Evolutionary conservation across 2,888 invertebrate genomes (phyloP).

Genomic region (Deilephila porcellus): DNA sequence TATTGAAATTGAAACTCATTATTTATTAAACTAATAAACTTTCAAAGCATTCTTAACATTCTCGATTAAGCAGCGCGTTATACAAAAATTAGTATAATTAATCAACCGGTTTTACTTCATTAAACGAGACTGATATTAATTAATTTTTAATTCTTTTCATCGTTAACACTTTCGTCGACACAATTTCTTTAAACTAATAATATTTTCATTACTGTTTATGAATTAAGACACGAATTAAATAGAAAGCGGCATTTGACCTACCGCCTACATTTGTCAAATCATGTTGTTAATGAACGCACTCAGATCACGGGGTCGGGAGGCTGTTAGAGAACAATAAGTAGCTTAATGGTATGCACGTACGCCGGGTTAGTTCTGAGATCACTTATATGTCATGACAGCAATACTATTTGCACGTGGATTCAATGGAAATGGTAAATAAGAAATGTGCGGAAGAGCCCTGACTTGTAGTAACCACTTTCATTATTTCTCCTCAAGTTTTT

Average conservation of each 20-base stretch:
- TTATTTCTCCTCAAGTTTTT: conserved; percentile 19
- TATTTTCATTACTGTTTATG: neutral
- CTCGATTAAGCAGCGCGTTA: neutral
- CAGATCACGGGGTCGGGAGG: conserved; percentile 32
- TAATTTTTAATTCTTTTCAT: conserved; percentile 10
- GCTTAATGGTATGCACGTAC: conserved; percentile 44
- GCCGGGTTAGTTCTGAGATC: conserved; percentile 30
- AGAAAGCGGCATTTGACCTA: conserved; percentile 61
- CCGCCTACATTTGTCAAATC: conserved; percentile 64
- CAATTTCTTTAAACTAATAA: conserved; percentile 1
- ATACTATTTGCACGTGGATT: conserved; percentile 18
- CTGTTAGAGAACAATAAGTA: conserved; percentile 43
- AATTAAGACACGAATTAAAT: conserved; percentile 38
- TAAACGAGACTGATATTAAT: conserved; percentile 15
- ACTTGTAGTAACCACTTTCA: conserved; percentile 6
- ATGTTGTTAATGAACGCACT: conserved; percentile 56
- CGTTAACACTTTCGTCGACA: conserved; percentile 17
- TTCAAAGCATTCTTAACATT: neutral
- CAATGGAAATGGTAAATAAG: conserved; percentile 1
- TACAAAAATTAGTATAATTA: neutral
- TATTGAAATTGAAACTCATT: neutral
- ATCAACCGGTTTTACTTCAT: neutral
- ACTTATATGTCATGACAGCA: conserved; percentile 29
- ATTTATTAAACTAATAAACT: neutral
- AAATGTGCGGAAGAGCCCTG: neutral